Conservation (phyloP, 1,140 invertebrate genomes). For the Antheraea mylitta region DNA sequence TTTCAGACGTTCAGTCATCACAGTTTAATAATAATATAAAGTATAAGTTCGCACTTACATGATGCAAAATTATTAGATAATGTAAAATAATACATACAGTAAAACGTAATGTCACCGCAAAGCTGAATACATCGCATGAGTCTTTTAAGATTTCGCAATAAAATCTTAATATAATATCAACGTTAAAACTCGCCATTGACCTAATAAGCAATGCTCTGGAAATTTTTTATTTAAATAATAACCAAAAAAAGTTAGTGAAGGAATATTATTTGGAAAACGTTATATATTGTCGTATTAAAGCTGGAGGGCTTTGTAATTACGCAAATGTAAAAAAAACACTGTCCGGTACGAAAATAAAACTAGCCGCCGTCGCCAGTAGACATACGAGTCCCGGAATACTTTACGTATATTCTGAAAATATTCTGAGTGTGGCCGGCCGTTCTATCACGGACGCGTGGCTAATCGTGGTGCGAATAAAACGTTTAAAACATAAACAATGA, state of each 20-base stretch:
- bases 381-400: constrained; percentile 55
- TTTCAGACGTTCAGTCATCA: too few relatives aligned
- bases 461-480: constrained; percentile 15
- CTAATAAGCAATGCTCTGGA: constrained; percentile 31
- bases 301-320: constrained; percentile 45
- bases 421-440: constrained; percentile 36
- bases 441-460: constrained; percentile 14
- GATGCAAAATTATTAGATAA: too few relatives aligned
- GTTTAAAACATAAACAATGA: constrained; percentile 23
- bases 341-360: constrained; percentile 67
- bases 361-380: constrained; percentile 42
- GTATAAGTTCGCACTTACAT: too few relatives aligned
- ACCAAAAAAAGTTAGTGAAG: neutral
- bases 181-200: constrained; percentile 21
- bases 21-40: too few relatives aligned
- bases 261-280: constrained; percentile 26
- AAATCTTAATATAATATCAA: constrained; percentile 8
- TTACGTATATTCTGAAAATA: constrained; percentile 51
- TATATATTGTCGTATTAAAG: constrained; percentile 30
- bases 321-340: constrained; percentile 52
- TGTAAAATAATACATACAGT: too few relatives aligned
- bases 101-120: too few relatives aligned
- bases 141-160: constrained; percentile 9
- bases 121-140: too few relatives aligned
- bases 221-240: constrained; percentile 15